Evolutionary conservation across 2,888 invertebrate species (phyloP), one percentile per base, ranked within the genome.

Genomic region (Parascotia fuliginaria): DNA sequence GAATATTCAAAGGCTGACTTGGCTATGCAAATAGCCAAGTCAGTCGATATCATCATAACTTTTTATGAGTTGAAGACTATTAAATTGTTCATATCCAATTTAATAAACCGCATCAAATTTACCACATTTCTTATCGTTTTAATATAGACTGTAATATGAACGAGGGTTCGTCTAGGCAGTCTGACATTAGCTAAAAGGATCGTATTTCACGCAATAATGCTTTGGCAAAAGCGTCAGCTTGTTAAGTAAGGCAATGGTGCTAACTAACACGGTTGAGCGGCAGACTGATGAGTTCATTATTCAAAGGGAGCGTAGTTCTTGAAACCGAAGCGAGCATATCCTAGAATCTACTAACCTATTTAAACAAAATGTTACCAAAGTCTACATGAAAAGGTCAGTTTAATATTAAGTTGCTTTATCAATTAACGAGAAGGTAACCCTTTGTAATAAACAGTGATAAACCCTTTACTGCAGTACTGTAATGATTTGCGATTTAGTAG

Each of bases 241-340:
- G 72, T 76, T 77, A 76, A 70, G 68, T 71, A 73, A 76, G 67
- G 68, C 70, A 79, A 81, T 77, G 75, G 67, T 65, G 77, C 74
- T 78, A 78, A 74, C 73, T 75, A 77, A 75, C 74, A 71, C 72
- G 74, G 64, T 67, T 65, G 60, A 72, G 58, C 60, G 57, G 54
- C 54, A 65, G 51, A 70, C 73, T 75, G 79, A 84, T 81, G 79
- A 77, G 75, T 77, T 84, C 81, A 85, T 87, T 85, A 82, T 75
- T 81, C 73, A 79, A 73, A 59, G 65, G 70, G 69, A 67, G 65
- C 53, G 54, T 55, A 65, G 66, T 55, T 66, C 64, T 56, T 62
- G 60, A 56, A 60, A 44, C 52, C 59, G 49, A 58, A 60, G 48
- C 42, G 52, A 49, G 56, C 58, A 52, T 16, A n/a, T n/a, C 52